These are phyloP conservation scores for Psittacus erithacus DNA, from an alignment of 2,113 vertebrate genomes.

Conservation along the genomic window DNA sequence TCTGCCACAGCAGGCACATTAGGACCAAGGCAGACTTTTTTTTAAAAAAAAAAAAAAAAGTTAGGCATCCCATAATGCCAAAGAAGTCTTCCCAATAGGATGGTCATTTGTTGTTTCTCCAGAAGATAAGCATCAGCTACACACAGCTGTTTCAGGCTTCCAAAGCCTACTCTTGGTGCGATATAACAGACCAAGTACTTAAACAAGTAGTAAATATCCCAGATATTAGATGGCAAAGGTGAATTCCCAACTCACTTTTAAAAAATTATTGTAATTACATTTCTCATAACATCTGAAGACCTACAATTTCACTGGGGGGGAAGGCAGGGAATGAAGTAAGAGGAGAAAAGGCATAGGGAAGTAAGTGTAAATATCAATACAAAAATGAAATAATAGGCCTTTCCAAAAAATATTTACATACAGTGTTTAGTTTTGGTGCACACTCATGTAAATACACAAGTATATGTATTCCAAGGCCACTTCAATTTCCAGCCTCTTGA, in stretches of 20 bases:
- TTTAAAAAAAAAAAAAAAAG: neutral
- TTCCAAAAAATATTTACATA: neutral
- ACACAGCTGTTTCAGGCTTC: neutral
- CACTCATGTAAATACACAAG: neutral
- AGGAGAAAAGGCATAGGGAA: neutral
- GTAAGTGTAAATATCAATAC: neutral
- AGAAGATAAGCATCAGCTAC: neutral
- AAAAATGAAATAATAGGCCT: neutral
- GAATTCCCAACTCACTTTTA: neutral
- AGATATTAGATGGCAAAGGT: neutral
- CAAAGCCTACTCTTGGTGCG: neutral
- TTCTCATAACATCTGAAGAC: neutral
- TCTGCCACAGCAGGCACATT: neutral
- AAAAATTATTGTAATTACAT: neutral
- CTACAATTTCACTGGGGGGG: neutral
- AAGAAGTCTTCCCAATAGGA: neutral
- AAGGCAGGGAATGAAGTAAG: neutral
- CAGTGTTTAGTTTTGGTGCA: neutral
- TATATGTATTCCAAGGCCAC: neutral
- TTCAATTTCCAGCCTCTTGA: neutral
- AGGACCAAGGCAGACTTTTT: neutral
- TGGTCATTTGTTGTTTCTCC: neutral
- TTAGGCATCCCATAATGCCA: fast-evolving
- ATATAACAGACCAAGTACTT: neutral
- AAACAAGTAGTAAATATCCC: neutral